These are phyloP conservation scores for Dryocosmus kuriphilus DNA, from an alignment of 2,888 invertebrate species.

Conservation along the genomic window DNA sequence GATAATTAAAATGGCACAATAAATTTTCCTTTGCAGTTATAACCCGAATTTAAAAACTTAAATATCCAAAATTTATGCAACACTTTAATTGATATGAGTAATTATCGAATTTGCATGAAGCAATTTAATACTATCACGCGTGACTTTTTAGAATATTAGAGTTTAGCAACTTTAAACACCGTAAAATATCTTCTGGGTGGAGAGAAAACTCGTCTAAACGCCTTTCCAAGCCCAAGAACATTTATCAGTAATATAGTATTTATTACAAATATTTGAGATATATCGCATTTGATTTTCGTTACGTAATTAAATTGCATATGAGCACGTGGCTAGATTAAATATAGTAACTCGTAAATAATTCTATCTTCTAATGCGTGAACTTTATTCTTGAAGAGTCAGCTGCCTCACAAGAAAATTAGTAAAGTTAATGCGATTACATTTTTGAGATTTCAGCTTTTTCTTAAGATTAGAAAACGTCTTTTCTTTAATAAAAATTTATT, in stretches of 20 bases:
- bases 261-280: not conserved
- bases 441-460: too few species aligned
- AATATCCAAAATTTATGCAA: too few species aligned
- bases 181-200: constrained; percentile 5
- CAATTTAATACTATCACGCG: not conserved
- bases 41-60: too few species aligned
- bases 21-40: too few species aligned
- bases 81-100: not conserved
- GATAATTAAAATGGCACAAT: not conserved
- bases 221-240: constrained; percentile 27
- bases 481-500: too few species aligned
- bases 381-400: not conserved
- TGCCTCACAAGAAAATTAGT: not conserved
- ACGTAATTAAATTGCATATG: constrained; percentile 16
- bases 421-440: too few species aligned
- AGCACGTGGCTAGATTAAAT: constrained; percentile 1
- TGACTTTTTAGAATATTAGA: constrained; percentile 10
- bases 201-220: constrained; percentile 27
- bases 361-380: not conserved
- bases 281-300: constrained; percentile 11
- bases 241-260: constrained; percentile 13
- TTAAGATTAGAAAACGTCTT: too few species aligned
- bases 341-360: not conserved
- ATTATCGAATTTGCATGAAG: not conserved
- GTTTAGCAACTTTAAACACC: constrained; percentile 17